Percentiles rank a stretch among this genome's conserved stretches.
Evolutionary conservation across 2,113 vertebrate species (phyloP).

Genomic region (Speoplatyrhinus poulsoni): DNA sequence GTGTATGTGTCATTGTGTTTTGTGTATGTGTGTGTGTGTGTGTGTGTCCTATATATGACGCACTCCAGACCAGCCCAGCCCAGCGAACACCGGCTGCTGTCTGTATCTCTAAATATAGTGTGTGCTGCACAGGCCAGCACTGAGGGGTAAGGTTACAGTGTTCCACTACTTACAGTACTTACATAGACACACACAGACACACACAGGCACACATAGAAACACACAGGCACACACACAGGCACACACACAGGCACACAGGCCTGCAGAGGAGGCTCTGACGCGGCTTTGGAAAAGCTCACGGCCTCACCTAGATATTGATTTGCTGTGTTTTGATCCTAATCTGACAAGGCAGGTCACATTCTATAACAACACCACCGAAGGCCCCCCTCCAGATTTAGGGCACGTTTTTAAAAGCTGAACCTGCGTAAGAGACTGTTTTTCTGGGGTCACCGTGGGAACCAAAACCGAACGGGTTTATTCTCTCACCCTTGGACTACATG

Average conservation of each 20-base stretch:
- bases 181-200: conserved; percentile 18
- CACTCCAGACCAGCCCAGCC: conserved; percentile 33
- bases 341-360: conserved; percentile 27
- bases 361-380: conserved; percentile 10
- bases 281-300: conserved; percentile 30
- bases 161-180: conserved; percentile 21
- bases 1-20: no score
- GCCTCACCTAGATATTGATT: conserved; percentile 42
- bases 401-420: not conserved
- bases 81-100: conserved; percentile 65
- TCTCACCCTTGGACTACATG: not conserved
- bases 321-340: conserved; percentile 35
- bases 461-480: not conserved
- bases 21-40: not conserved
- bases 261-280: conserved; percentile 36
- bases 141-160: conserved; percentile 65
- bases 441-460: not conserved
- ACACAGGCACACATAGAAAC: not conserved
- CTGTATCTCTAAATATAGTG: conserved; percentile 69
- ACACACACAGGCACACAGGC: not conserved
- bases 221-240: not conserved
- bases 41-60: conserved; percentile 56
- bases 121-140: conserved; percentile 59
- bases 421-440: not conserved
- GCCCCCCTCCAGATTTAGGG: not conserved